Percentiles rank a stretch among this genome's conserved stretches.
Evolutionary conservation across 2,888 invertebrate species (phyloP).

Genomic region (Lepidocyrtinus sp.): DNA sequence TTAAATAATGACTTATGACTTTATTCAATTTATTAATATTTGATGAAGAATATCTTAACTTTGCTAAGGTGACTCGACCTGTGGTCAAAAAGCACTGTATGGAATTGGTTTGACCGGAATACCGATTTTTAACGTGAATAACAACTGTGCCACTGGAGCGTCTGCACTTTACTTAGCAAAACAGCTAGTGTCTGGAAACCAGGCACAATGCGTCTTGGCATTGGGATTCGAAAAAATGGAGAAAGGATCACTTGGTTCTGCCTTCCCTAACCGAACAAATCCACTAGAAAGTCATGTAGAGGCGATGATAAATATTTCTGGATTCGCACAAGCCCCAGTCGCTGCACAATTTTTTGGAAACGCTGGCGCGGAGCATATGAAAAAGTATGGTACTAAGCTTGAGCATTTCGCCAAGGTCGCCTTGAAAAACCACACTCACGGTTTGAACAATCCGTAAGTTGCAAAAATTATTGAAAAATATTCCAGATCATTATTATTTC

Average conservation of each 20-base stretch:
- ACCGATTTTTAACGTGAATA: constrained; percentile 98
- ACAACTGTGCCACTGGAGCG: constrained; percentile 98
- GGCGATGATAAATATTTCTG: constrained; percentile 86
- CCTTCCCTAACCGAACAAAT: constrained; percentile 87
- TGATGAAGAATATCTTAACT: background rate
- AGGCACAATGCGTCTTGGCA: constrained; percentile 90
- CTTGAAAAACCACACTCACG: constrained; percentile 97
- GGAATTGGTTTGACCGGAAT: constrained; percentile 96
- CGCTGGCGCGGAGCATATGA: constrained; percentile 96
- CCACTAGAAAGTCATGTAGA: constrained; percentile 91
- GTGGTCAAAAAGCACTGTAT: constrained; percentile 95
- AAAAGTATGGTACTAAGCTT: constrained; percentile 92
- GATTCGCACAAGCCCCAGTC: constrained; percentile 87
- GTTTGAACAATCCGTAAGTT: constrained; percentile 93
- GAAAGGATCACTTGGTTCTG: constrained; percentile 82
- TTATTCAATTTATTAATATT: background rate
- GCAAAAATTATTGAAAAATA: background rate
- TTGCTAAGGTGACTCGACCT: constrained; percentile 86
- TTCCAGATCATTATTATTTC: background rate
- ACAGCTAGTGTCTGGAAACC: constrained; percentile 91
- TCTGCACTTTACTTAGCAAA: constrained; percentile 92
- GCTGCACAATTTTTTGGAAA: constrained; percentile 97
- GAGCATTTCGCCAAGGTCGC: constrained; percentile 98
- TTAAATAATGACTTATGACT: background rate
- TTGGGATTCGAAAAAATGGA: constrained; percentile 99